Base-by-base conservation (phyloP, 2,888 invertebrate species). In the Cataglyphis livida region DNA sequence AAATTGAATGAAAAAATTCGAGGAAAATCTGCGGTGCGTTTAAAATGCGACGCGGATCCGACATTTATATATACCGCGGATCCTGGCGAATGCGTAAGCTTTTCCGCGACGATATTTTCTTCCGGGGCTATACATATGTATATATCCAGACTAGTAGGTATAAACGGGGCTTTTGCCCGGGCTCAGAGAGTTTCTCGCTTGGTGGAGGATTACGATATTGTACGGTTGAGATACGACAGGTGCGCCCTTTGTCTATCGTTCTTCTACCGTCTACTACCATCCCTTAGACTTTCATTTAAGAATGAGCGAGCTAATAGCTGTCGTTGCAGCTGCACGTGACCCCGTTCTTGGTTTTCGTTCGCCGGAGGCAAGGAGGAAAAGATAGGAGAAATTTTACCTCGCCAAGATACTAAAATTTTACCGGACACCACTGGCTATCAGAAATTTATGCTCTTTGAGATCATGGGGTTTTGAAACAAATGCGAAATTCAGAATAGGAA, bases 171-270 rank as follows among this genome's bases (percentile, higher is more conserved):
- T 85, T 83, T 6, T 35, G 35, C 35, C 35, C 35, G 35, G 35
- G 89, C 82, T 79, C 84, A 75, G 15, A 76, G 85, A 87, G 90
- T 89, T 90, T 89, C 87, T 87, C 88, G 87, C 89, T 90, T 89
- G 76, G 88, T 89, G 61, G 87, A 88, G 92, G 92, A 92, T 92
- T 92, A 91, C 90, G 87, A 90, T 88, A 91, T 89, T 87, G 90
- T 89, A 87, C 82, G 82, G 89, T 81, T 81, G 90, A 91, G 86
- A 90, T 91, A 90, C 88, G 87, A 90, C 79, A 84, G 81, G 65
- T 78, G 78, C 83, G 82, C 82, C 82, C 81, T 84, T 86, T 88
- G 70, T 88, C 82, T 81, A 61, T 79, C 48, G 28, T 48, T 75
- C 25, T 48, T 75, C 25, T 25, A 25, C 25, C 1, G 38, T 81